Conservation (phyloP, 2,797 vertebrate species). For the Danio jaintianensis region DNA sequence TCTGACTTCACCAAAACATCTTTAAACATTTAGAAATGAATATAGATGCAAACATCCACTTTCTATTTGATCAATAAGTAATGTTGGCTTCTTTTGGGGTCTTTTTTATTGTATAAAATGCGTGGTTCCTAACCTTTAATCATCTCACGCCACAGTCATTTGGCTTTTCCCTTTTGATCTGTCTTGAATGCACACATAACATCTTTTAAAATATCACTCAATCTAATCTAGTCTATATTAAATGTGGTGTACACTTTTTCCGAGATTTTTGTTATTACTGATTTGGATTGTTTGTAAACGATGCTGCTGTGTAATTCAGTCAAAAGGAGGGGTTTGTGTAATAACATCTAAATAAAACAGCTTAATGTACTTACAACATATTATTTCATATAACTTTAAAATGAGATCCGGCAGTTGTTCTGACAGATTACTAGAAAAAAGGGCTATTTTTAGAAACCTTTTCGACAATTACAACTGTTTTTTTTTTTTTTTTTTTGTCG, state of each 20-base stretch:
- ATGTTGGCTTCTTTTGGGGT: neutral
- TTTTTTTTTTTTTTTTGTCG: neutral
- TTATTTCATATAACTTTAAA: neutral
- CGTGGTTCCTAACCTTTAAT: constrained; percentile 25
- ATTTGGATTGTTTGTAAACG: neutral
- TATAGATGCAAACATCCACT: neutral
- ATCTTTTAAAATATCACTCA: neutral
- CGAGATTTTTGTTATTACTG: too few species aligned
- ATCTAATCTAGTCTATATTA: neutral
- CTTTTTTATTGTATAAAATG: constrained; percentile 18
- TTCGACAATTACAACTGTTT: neutral
- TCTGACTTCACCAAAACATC: neutral
- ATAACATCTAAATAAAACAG: neutral
- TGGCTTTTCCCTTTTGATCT: constrained; percentile 26
- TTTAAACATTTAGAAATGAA: constrained; percentile 13
- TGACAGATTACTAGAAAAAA: neutral
- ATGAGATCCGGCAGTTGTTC: too few species aligned
- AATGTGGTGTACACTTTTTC: neutral
- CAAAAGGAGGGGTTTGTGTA: neutral
- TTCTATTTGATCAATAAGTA: constrained; percentile 1
- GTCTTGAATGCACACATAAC: neutral
- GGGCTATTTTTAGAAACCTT: neutral
- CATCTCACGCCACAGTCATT: constrained; percentile 36
- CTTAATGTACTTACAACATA: neutral
- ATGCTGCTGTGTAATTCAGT: neutral